Evolutionary conservation across 1,140 invertebrate species (phyloP).

Genomic region (Drosophila hydei): DNA sequence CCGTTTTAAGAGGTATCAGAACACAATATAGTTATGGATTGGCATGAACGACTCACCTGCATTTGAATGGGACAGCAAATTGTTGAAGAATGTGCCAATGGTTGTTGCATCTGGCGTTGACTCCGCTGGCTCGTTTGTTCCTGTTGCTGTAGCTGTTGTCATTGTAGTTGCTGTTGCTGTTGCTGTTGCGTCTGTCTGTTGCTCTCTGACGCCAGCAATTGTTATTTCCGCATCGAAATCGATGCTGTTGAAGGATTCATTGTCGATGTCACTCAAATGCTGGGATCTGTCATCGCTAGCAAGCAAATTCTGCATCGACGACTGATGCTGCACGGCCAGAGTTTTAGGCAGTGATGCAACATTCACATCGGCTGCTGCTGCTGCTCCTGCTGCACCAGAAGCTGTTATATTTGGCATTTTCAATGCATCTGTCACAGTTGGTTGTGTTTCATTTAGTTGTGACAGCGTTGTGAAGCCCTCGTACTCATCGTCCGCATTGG

Average conservation of each 20-base stretch:
- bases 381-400: conserved; percentile 17
- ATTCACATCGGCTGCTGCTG: conserved; percentile 31
- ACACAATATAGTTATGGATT: conserved; percentile 34
- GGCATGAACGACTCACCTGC: conserved; percentile 71
- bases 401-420: conserved; percentile 51
- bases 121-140: conserved; percentile 44
- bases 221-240: conserved; percentile 83
- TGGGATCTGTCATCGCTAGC: conserved; percentile 80
- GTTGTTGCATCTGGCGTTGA: conserved; percentile 72
- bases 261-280: conserved; percentile 83
- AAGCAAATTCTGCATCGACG: conserved; percentile 75
- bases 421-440: conserved; percentile 54
- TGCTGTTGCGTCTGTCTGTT: conserved; percentile 23
- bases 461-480: conserved; percentile 82
- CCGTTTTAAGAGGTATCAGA: not conserved
- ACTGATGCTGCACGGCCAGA: conserved; percentile 59
- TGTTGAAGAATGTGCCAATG: conserved; percentile 83
- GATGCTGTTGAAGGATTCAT: conserved; percentile 84
- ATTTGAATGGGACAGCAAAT: conserved; percentile 82
- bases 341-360: conserved; percentile 46
- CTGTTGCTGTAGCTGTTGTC: conserved; percentile 51
- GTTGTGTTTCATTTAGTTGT: conserved; percentile 83
- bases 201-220: conserved; percentile 64
- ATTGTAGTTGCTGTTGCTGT: conserved; percentile 26
- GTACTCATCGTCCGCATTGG: conserved; percentile 65